Evolutionary conservation across 2,113 vertebrate species (phyloP).

Genomic region (Eira barbara): DNA sequence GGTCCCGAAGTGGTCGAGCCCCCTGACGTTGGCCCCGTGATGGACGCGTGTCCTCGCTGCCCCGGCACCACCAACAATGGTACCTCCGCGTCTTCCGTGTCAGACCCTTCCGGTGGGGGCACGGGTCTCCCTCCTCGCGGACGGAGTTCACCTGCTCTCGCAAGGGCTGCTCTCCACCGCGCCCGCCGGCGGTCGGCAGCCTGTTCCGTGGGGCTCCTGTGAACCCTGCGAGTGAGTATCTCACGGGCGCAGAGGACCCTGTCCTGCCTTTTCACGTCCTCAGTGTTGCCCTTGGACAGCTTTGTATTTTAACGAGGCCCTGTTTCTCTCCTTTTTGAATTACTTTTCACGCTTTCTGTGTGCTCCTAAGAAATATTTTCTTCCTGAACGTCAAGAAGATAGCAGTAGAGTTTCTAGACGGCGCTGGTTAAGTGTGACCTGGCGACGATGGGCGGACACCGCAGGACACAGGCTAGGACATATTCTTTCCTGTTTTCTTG

Average conservation of each 20-base stretch:
- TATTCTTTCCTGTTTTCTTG: neutral
- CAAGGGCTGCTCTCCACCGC: neutral
- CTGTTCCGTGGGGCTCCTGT: accelerated
- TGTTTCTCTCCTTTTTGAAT: no score
- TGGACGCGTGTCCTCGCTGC: accelerated
- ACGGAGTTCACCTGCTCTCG: neutral
- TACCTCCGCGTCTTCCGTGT: accelerated
- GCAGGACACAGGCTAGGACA: accelerated
- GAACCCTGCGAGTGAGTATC: accelerated
- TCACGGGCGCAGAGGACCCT: accelerated
- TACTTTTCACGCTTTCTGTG: neutral
- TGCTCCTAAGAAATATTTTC: neutral
- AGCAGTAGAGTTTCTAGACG: neutral
- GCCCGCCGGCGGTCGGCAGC: accelerated
- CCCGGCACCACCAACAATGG: accelerated
- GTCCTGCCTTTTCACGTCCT: neutral
- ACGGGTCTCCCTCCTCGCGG: accelerated
- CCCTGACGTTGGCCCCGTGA: accelerated
- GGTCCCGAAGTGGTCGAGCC: accelerated
- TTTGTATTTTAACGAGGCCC: neutral
- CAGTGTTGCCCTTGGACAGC: neutral
- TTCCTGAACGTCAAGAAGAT: neutral
- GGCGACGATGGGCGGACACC: accelerated
- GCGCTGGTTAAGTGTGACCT: neutral
- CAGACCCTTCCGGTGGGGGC: accelerated